Base-by-base conservation (phyloP, 2,113 vertebrate species). In the Lanius collurio region DNA sequence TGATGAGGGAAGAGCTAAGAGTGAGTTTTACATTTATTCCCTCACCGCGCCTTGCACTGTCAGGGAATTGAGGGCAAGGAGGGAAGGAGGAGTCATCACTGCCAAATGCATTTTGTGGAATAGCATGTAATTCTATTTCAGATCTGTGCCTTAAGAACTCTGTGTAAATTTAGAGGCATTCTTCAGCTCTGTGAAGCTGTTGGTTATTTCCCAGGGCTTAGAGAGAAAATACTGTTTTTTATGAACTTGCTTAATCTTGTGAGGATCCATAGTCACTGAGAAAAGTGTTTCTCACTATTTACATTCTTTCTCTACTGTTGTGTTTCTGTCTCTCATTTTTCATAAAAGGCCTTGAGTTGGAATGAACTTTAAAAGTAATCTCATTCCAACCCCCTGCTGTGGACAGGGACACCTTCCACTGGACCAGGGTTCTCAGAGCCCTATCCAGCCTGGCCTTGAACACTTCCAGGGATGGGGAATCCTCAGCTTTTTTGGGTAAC, bases 1-100 rank as follows among this genome's bases (percentile, higher is more conserved):
- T 23, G 9, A 65, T 37, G n/a, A 84, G 28, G 31, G 50, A 80
- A 35, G 30, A 60, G 42, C 24, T 57, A 52, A 64, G 18, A 83
- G 30, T 39, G 55, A 55, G 52, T 56, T 53, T 50, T 47, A 24
- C 1, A 1, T 65, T 60, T 73, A 17, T 77, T 83, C 2, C 19
- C 41, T 15, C 19, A 26, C 35, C 55, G 23, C 1, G 0, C 23
- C 15, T 15, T 16, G 37, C 13, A 15, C 6, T 57, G 10, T 74
- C 56, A 41, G 24, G 44, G 69, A 73, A 69, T 9, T 10, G 11
- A 41, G 12, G 3, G 10, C 5, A 31, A 41, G 37, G 39, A 53
- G 39, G 33, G 74, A 62, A 13, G 10, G 8, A 13, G 21, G 44
- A 73, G 24, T 30, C 8, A 22, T 67, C 9, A 46, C 27, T 68